phyloP scores from a whole-genome alignment of 2,888 invertebrate genomes.

The Polia nebulosa region DNA sequence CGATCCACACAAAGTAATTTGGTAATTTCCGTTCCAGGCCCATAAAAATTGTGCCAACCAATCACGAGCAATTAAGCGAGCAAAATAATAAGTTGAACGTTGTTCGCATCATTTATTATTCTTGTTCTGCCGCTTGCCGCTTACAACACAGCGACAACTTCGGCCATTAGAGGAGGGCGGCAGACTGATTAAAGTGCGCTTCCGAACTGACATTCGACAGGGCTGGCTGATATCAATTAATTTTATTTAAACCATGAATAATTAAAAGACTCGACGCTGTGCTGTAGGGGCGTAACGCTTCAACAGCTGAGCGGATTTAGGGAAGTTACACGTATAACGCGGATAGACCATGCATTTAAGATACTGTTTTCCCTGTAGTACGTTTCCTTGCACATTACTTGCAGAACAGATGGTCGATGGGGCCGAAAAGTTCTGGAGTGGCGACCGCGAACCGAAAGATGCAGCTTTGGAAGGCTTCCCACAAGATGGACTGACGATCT shows the following conservation, averaged over 20 bases:
- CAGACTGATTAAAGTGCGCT: constrained; percentile 55
- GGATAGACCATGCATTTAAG: too few species aligned
- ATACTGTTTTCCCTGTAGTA: too few species aligned
- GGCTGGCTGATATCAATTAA: neutral
- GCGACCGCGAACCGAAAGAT: too few species aligned
- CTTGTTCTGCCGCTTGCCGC: neutral
- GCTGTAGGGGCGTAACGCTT: neutral
- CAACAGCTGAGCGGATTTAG: neutral
- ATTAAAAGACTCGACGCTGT: neutral
- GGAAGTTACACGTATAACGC: too few species aligned
- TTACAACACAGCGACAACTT: constrained; percentile 27
- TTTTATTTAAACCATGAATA: neutral
- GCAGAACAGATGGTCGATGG: too few species aligned
- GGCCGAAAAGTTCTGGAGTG: too few species aligned
- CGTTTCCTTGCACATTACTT: too few species aligned
- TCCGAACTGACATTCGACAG: constrained; percentile 44
- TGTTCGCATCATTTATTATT: constrained; percentile 35
- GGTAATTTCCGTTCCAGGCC: neutral
- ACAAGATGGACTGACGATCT: too few species aligned
- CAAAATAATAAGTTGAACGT: constrained; percentile 24
- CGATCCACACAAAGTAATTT: neutral
- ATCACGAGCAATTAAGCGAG: constrained; percentile 33
- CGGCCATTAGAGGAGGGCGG: constrained; percentile 24
- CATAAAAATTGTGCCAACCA: constrained; percentile 9
- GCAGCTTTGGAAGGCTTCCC: too few species aligned